Conservation (phyloP, 2,797 vertebrate genomes). For the Erpetoichthys calabaricus region DNA sequence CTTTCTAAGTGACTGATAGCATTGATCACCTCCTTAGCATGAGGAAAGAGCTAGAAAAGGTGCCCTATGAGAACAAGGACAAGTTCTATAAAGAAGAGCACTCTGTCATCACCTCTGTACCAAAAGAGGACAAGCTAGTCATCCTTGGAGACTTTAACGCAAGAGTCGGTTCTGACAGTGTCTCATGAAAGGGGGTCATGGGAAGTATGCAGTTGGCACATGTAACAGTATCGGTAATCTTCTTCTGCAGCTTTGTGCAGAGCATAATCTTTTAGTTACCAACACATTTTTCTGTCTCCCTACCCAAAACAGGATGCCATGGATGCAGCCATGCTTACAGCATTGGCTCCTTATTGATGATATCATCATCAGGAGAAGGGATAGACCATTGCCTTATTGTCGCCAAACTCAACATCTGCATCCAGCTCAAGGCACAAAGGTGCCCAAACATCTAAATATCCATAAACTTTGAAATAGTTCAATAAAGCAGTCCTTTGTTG, state of each 20-base stretch:
- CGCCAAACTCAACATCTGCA: too few relatives aligned
- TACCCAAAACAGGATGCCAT: neutral
- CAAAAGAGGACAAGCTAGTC: neutral
- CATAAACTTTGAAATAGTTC: too few relatives aligned
- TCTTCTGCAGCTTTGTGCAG: neutral
- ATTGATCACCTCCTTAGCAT: neutral
- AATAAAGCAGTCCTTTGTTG: too few relatives aligned
- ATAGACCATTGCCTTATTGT: too few relatives aligned
- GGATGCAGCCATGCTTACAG: too few relatives aligned
- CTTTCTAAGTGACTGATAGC: neutral
- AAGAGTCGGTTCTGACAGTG: too few relatives aligned
- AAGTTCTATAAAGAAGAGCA: neutral
- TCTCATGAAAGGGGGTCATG: too few relatives aligned
- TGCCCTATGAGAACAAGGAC: slow-evolving; percentile 1
- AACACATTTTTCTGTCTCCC: too few relatives aligned
- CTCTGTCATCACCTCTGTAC: neutral
- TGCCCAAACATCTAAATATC: too few relatives aligned
- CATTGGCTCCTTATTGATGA: neutral
- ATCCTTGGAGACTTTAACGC: neutral
- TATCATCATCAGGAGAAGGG: neutral
- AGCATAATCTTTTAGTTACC: neutral
- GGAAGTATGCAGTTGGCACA: neutral
- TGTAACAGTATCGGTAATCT: slow-evolving; percentile 2
- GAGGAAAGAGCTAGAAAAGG: slow-evolving; percentile 4
- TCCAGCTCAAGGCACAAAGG: too few relatives aligned